Base-by-base conservation (phyloP, 2,797 vertebrate genomes). In the Sus cebifrons region DNA sequence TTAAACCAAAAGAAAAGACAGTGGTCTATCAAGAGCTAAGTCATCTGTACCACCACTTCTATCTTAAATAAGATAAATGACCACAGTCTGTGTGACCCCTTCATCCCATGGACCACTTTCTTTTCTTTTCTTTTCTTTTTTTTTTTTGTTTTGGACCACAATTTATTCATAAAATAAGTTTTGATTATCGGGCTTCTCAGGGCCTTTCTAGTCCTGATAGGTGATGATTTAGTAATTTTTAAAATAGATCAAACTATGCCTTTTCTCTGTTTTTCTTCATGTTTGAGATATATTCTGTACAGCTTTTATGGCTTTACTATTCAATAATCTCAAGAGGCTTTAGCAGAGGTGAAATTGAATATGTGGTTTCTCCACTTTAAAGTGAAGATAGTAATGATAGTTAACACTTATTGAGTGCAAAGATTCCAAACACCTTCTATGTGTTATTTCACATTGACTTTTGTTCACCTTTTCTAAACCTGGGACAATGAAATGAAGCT, bases 1-100 rank as follows among this genome's bases (percentile, higher is more conserved):
- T 79, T 40, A 81, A 94, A 88, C 5, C 78, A 86, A 73, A 52
- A 90, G 40, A 81, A 96, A 97, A 91, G 27, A 90, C 60, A 74
- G 0, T 75, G 40, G 52, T 64, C 49, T 67, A 21, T 71, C 5
- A 70, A 88, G 56, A 77, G 29, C 71, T 25, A 8, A 70, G 18
- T 79, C 54, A 70, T 60, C 1, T 27, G 4, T 21, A 56, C 6
- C 0, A 12, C 17, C 44, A 49, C 27, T 67, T 77, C 2, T 15
- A 2, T 67, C 75, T 89, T 93, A 96, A 84, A 29, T 54, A 68
- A 68, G n/a, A 75, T 79, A 60, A 84, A 58, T 60, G 29, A 27
- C 11, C 23, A 64, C 4, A 65, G 12, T 75, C 40, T 68, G 2
- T 68, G 36, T 95, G 70, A 58, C 11, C 44, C 44, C 25, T 79